Percentiles rank a stretch among this genome's conserved stretches.
Conservation (phyloP, 2,888 invertebrate genomes). For the Megastigmus dorsalis region DNA sequence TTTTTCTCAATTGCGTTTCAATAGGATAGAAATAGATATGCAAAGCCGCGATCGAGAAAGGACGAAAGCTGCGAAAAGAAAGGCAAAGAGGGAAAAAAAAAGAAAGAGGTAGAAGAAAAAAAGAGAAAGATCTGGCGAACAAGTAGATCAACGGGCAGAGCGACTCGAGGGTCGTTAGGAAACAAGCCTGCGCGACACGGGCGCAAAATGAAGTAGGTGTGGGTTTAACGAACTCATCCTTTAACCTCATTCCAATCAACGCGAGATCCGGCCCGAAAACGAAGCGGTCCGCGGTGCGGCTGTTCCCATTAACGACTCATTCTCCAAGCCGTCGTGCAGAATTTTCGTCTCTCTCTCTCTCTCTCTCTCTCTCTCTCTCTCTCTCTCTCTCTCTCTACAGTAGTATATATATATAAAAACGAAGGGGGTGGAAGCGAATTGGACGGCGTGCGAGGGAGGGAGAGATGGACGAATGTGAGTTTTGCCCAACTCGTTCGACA, state of each 20-base stretch:
- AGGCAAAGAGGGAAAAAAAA: no score
- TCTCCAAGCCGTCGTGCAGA: slow-evolving; percentile 13
- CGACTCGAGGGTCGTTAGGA: slow-evolving; percentile 8
- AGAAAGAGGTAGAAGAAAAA: no score
- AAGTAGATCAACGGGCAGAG: background rate
- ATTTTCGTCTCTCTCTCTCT: slow-evolving; percentile 2
- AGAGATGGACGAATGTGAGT: slow-evolving; percentile 1
- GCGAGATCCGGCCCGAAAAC: slow-evolving; percentile 7
- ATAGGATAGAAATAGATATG: no score
- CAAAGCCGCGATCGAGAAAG: no score
- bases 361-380: no score
- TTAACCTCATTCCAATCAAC: slow-evolving; percentile 45
- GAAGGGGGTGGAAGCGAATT: no score
- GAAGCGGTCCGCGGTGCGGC: background rate
- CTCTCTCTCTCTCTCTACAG: no score
- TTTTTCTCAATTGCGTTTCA: no score
- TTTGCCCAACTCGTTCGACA: slow-evolving; percentile 17
- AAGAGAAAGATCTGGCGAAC: background rate
- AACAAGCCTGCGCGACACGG: background rate
- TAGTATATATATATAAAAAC: no score
- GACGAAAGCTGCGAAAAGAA: no score
- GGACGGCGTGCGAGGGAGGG: no score
- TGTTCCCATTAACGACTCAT: slow-evolving; percentile 42
- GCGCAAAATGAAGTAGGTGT: slow-evolving; percentile 11
- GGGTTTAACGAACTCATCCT: slow-evolving; percentile 39